Conservation (phyloP, 2,797 vertebrate species). For the Gymnothorax javanicus region DNA sequence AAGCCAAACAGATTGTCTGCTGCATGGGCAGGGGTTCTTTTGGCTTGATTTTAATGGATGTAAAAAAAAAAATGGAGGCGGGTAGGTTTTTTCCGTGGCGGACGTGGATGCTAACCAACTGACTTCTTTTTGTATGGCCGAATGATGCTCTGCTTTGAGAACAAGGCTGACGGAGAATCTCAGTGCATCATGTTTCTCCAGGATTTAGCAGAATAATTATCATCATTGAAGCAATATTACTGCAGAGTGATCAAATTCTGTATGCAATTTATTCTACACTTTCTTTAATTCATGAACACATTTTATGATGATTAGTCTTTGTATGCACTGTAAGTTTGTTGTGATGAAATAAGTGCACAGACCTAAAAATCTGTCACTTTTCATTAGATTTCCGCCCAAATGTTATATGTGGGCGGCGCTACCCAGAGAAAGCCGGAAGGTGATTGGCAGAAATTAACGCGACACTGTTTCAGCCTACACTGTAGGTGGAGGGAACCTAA, state of each 20-base stretch:
- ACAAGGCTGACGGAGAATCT: not conserved
- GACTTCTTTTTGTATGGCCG: too few relatives aligned
- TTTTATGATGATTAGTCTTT: too few relatives aligned
- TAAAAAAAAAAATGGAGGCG: too few relatives aligned
- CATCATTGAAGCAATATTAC: not conserved
- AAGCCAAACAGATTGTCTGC: too few relatives aligned
- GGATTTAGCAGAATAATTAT: not conserved
- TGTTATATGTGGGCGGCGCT: not conserved
- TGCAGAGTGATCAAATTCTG: not conserved
- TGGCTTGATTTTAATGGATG: too few relatives aligned
- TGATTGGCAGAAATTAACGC: not conserved
- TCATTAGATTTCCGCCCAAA: not conserved
- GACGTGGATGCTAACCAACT: too few relatives aligned
- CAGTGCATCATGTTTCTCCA: not conserved
- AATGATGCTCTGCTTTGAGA: not conserved
- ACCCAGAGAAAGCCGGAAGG: not conserved
- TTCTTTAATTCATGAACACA: too few relatives aligned
- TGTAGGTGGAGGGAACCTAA: not conserved
- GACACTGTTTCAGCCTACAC: not conserved
- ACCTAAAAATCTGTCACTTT: not conserved
- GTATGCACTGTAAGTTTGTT: not conserved
- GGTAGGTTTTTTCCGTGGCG: too few relatives aligned
- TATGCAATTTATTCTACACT: too few relatives aligned
- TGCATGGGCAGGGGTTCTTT: too few relatives aligned
- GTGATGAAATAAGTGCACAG: not conserved